phyloP scores from a whole-genome alignment of 2,888 invertebrate genomes.

The Hypomecis punctinalis region DNA sequence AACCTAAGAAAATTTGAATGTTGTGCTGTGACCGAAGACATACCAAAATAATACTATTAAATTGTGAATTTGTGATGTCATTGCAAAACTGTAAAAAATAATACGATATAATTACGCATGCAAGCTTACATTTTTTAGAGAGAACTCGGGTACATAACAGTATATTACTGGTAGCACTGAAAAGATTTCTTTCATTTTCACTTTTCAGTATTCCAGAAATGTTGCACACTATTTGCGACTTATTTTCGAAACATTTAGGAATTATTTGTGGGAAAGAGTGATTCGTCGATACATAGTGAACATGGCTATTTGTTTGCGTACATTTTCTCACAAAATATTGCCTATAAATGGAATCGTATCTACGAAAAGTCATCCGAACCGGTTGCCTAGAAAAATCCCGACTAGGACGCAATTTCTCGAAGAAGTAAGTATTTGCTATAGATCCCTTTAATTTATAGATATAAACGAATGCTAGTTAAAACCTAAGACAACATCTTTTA shows the following conservation, averaged over 20 bases:
- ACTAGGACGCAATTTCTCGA: conserved; percentile 79
- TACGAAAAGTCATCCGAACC: conserved; percentile 81
- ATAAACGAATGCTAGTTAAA: not conserved
- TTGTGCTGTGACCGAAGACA: too few species aligned
- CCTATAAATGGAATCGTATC: conserved; percentile 82
- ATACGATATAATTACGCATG: too few species aligned
- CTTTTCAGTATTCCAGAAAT: conserved; percentile 40
- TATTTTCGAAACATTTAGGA: conserved; percentile 60
- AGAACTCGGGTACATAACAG: too few species aligned
- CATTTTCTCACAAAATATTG: conserved; percentile 82
- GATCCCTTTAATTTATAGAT: conserved; percentile 13
- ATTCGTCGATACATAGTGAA: conserved; percentile 54
- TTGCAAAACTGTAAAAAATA: too few species aligned
- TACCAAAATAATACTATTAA: too few species aligned
- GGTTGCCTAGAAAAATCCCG: conserved; percentile 80
- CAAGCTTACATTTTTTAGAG: too few species aligned
- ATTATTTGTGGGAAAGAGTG: conserved; percentile 51
- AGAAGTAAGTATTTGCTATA: conserved; percentile 73
- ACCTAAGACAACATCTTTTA: not conserved
- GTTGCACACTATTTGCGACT: conserved; percentile 60
- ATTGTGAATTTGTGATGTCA: too few species aligned
- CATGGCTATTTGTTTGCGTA: conserved; percentile 86
- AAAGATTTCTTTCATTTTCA: not conserved
- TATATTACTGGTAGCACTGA: too few species aligned
- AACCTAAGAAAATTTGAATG: too few species aligned